Base-by-base conservation (phyloP, 2,888 invertebrate species). In the Bedellia somnulentella region DNA sequence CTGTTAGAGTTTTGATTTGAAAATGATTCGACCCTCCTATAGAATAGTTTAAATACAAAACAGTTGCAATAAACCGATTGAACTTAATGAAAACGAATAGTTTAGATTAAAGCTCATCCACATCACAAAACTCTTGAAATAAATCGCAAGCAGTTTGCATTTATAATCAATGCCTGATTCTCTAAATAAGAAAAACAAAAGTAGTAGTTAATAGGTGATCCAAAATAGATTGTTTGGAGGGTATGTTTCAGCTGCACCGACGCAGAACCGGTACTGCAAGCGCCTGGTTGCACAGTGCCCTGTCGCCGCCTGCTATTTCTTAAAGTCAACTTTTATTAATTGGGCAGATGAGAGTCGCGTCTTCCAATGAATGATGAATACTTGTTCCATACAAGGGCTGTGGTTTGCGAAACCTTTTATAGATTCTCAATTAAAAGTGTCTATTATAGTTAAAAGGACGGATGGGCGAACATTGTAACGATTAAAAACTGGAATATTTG, bases 401-500 rank as follows among this genome's bases (percentile, higher is more conserved):
- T 61, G 56, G 57, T 70, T 66, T 59, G 67, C 71, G 57, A 73
- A 75, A 70, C 73, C 71, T 73, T 73, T 73, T 73, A 71, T 75
- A 73, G 71, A 70, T 70, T 73, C 70, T 66, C 70, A 73, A 75
- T 75, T 75, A 75, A 73, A 70, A 71, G 59, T 62, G 66, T 75
- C 67, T 73, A 73, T 71, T 71, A 71, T 67, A 63, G 63, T 61
- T 71, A 71, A 70, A 68, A 66, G 63, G 63, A 46, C 59, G 58
- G 52, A 52, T 55, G 53, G 57, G 52, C 55, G 53, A 57, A 59
- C 64, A 49, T 46, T 57, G 59, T 55, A 47, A 53, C 51, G 52
- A 61, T 62, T 64, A 60, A 62, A 59, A 64, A 66, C 62, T 56
- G 57, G 64, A 64, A 71, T 75, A 71, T 71, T 71, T 73, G 67